Percentiles rank a stretch among this genome's conserved stretches.
Conservation (phyloP, 2,797 vertebrate species). For the Eurystomus glaucurus region DNA sequence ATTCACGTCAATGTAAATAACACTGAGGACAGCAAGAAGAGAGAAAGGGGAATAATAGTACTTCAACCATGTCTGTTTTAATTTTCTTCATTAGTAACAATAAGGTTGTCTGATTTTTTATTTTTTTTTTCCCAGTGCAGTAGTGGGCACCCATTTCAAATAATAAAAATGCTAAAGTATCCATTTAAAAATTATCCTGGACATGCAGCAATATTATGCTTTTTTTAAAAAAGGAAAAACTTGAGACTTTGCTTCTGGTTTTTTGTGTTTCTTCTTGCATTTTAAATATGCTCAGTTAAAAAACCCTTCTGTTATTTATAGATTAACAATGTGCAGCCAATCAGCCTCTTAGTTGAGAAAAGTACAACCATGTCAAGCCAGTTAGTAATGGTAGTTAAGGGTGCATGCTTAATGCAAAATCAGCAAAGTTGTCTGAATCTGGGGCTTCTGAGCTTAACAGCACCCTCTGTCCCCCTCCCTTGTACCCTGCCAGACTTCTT, state of each 20-base stretch:
- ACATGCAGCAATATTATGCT: not conserved
- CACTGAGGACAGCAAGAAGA: slow-evolving; percentile 57
- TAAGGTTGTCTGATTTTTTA: not conserved
- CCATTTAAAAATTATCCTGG: not conserved
- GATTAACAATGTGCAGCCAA: not conserved
- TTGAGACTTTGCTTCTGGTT: not conserved
- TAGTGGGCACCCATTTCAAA: not conserved
- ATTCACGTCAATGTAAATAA: slow-evolving; percentile 75
- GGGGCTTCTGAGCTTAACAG: not conserved
- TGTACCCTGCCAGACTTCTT: not conserved
- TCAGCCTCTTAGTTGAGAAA: not conserved
- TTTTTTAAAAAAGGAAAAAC: not conserved
- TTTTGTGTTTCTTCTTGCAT: not conserved
- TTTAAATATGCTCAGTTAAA: not conserved
- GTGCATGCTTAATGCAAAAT: not conserved
- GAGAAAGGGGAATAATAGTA: slow-evolving; percentile 39
- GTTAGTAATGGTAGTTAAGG: not conserved
- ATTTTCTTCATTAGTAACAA: slow-evolving; percentile 48
- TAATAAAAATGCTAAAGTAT: not conserved
- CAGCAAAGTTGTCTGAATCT: not conserved
- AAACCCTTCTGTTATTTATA: not conserved
- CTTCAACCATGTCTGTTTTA: slow-evolving; percentile 36
- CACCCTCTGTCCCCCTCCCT: not conserved
- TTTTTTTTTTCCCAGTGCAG: not conserved
- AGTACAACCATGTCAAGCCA: not conserved